Evolutionary conservation across 2,888 invertebrate genomes (phyloP).

Genomic region (Lagria hirta): DNA sequence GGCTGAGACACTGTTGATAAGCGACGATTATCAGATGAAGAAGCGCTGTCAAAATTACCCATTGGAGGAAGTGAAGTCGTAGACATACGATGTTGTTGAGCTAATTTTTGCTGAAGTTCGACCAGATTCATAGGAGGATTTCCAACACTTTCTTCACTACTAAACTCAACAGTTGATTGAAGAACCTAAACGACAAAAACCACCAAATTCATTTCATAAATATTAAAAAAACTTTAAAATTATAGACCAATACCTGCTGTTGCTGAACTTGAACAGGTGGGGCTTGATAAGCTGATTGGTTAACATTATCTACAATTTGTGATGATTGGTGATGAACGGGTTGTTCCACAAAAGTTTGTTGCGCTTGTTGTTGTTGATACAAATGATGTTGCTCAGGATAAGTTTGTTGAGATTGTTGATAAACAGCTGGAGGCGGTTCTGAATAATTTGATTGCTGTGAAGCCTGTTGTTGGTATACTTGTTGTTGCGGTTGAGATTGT

Average conservation of each 20-base stretch:
- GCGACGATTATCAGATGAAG: constrained; percentile 40
- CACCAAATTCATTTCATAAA: too few relatives aligned
- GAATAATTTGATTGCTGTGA: constrained; percentile 45
- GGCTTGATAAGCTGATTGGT: too few relatives aligned
- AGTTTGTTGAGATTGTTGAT: too few relatives aligned
- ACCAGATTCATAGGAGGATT: constrained; percentile 47
- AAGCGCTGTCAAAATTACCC: constrained; percentile 41
- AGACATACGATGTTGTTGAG: constrained; percentile 46
- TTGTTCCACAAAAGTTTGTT: constrained; percentile 31
- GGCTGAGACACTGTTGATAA: constrained; percentile 41
- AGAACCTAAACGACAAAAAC: too few relatives aligned
- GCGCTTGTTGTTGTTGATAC: constrained; percentile 30
- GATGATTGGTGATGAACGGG: too few relatives aligned
- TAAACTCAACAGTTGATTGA: constrained; percentile 5
- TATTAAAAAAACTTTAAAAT: too few relatives aligned
- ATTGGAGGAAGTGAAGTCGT: constrained; percentile 48
- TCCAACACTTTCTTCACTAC: too few relatives aligned
- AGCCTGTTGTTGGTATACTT: constrained; percentile 37
- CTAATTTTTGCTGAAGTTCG: constrained; percentile 49
- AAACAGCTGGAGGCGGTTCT: constrained; percentile 36
- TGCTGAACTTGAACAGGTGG: too few relatives aligned
- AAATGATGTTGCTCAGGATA: constrained; percentile 28
- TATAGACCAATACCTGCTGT: too few relatives aligned
- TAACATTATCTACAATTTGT: too few relatives aligned
- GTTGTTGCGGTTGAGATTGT: constrained; percentile 30